phyloP scores from a whole-genome alignment of 2,888 invertebrate species.

The Parnassius glacialis region DNA sequence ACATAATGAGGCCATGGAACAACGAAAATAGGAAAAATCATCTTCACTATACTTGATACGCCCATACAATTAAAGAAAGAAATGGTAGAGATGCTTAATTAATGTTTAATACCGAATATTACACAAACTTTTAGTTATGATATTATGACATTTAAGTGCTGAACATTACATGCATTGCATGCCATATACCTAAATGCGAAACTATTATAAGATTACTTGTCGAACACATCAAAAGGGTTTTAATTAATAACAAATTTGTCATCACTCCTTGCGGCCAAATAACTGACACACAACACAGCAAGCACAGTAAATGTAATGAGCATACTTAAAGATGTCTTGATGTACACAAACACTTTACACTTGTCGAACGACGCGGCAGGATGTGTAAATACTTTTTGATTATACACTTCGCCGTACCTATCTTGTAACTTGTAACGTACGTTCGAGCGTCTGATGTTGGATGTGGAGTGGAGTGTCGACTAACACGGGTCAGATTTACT shows the following conservation, averaged over 20 bases:
- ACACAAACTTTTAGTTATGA: too few relatives aligned
- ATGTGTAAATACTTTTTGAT: constrained; percentile 1
- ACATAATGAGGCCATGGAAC: too few relatives aligned
- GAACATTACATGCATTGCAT: too few relatives aligned
- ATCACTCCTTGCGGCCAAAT: background rate
- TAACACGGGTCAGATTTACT: background rate
- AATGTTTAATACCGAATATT: too few relatives aligned
- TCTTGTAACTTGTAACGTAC: background rate
- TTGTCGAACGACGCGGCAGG: background rate
- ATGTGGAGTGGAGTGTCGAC: background rate
- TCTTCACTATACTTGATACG: too few relatives aligned
- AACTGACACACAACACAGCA: background rate
- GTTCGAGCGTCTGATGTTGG: background rate
- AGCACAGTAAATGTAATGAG: background rate
- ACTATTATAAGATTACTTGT: background rate
- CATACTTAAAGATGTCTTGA: background rate
- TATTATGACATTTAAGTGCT: too few relatives aligned
- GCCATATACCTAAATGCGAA: background rate
- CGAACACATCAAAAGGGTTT: background rate
- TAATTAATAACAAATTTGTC: background rate
- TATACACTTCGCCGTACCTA: background rate
- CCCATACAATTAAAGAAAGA: too few relatives aligned
- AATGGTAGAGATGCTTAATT: too few relatives aligned
- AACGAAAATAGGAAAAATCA: too few relatives aligned
- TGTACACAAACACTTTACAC: constrained; percentile 2